A percentile compares a stretch with the other conserved stretches of the same genome.
Evolutionary conservation across 2,113 vertebrate species (phyloP).

Genomic region (Podarcis raffonei): DNA sequence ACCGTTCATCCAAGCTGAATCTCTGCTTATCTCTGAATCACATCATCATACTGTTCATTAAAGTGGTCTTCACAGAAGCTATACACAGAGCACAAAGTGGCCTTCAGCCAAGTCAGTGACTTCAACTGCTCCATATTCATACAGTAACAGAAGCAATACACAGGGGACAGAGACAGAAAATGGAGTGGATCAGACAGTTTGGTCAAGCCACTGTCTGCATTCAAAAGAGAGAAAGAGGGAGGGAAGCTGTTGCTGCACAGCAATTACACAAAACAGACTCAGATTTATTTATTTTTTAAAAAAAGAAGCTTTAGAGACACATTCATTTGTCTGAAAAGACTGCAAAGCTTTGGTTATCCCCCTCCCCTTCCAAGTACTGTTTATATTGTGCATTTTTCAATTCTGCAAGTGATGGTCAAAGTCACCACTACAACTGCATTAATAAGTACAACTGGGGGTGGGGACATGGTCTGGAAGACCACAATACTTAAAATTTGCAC

Average conservation of each 20-base stretch:
- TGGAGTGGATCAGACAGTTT: constrained; percentile 33
- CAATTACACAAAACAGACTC: fast-evolving
- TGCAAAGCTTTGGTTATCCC: not conserved
- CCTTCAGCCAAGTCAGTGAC: constrained; percentile 80
- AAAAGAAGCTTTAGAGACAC: not conserved
- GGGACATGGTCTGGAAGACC: not conserved
- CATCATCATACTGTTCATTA: constrained; percentile 43
- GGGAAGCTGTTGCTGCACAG: not conserved
- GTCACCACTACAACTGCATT: not conserved
- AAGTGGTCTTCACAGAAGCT: constrained; percentile 54
- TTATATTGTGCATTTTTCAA: not conserved
- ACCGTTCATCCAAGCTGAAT: constrained; percentile 60
- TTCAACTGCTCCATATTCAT: constrained; percentile 81
- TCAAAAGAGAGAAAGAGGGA: not conserved
- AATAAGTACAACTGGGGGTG: not conserved
- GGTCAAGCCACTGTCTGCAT: not conserved
- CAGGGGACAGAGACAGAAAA: constrained; percentile 60
- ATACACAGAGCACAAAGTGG: constrained; percentile 71
- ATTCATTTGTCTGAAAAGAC: not conserved
- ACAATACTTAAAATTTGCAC: not conserved
- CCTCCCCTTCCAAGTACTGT: not conserved
- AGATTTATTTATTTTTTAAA: not conserved
- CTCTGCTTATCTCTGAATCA: constrained; percentile 37
- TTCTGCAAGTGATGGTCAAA: not conserved
- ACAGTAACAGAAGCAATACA: constrained; percentile 65